Evolutionary conservation across 2,888 invertebrate genomes (phyloP).

Genomic region (Arge pagana): DNA sequence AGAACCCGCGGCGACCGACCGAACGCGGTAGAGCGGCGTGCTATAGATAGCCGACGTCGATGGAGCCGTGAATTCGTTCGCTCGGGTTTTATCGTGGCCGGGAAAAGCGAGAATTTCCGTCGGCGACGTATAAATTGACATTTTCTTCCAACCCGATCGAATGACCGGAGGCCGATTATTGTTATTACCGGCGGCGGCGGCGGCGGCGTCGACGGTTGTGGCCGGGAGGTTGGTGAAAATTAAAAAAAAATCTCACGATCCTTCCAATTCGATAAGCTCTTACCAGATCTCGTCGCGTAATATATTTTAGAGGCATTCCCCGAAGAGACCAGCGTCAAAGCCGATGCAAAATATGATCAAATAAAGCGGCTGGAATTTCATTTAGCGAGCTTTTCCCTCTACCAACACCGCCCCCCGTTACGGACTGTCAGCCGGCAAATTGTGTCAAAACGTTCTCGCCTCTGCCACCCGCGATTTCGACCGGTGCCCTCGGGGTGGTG

Average conservation of each 20-base stretch:
- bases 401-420: conserved; percentile 32
- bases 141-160: too few species aligned
- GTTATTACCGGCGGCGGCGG: too few species aligned
- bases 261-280: conserved; percentile 8
- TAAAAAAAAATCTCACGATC: conserved; percentile 10
- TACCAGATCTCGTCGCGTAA: conserved; percentile 42
- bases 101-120: too few species aligned
- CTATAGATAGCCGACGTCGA: too few species aligned
- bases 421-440: conserved; percentile 28
- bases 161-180: too few species aligned
- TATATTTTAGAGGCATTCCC: conserved; percentile 57
- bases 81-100: too few species aligned
- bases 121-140: too few species aligned
- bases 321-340: conserved; percentile 55
- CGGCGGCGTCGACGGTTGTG: too few species aligned
- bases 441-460: conserved; percentile 34
- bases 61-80: too few species aligned
- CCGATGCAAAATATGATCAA: conserved; percentile 57
- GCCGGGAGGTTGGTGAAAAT: too few species aligned
- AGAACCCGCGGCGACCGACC: too few species aligned
- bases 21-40: too few species aligned
- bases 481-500: conserved; percentile 9
- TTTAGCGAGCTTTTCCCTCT: conserved; percentile 53
- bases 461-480: conserved; percentile 19
- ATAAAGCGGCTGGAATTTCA: conserved; percentile 54